These are phyloP conservation scores for Leptodirus hochenwartii DNA, from an alignment of 2,888 invertebrate genomes.

Conservation along the genomic window DNA sequence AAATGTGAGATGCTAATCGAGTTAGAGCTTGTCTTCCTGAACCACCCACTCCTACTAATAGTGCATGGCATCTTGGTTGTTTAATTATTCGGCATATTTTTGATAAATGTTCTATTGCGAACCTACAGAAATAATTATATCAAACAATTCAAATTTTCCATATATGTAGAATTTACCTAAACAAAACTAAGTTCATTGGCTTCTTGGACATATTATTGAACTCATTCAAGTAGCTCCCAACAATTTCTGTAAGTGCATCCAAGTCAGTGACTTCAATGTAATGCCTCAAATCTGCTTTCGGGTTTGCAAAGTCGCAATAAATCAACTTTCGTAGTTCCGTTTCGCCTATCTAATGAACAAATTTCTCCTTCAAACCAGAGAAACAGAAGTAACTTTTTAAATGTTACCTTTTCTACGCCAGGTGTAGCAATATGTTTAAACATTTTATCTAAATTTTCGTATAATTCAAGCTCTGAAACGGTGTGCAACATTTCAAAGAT, in stretches of 20 bases:
- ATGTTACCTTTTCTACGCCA: constrained; percentile 12
- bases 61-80: constrained; percentile 79
- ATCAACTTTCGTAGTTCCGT: constrained; percentile 67
- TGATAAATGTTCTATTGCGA: constrained; percentile 87
- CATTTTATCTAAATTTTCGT: constrained; percentile 49
- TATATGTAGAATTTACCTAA: constrained; percentile 50
- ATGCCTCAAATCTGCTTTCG: constrained; percentile 73
- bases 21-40: constrained; percentile 86
- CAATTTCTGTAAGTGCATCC: constrained; percentile 60
- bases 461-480: constrained; percentile 38
- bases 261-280: constrained; percentile 80
- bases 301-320: constrained; percentile 90
- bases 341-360: constrained; percentile 44
- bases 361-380: constrained; percentile 1
- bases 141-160: constrained; percentile 1
- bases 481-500: constrained; percentile 49
- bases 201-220: constrained; percentile 93
- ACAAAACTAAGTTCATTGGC: constrained; percentile 87
- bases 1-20: constrained; percentile 79
- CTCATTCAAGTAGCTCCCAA: constrained; percentile 76
- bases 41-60: constrained; percentile 83
- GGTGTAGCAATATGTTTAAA: constrained; percentile 43
- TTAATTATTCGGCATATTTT: constrained; percentile 78
- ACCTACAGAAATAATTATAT: constrained; percentile 44
- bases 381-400: background rate